These are phyloP conservation scores for Calliscelio sp. DNA, from an alignment of 2,888 invertebrate genomes.

Conservation along the genomic window DNA sequence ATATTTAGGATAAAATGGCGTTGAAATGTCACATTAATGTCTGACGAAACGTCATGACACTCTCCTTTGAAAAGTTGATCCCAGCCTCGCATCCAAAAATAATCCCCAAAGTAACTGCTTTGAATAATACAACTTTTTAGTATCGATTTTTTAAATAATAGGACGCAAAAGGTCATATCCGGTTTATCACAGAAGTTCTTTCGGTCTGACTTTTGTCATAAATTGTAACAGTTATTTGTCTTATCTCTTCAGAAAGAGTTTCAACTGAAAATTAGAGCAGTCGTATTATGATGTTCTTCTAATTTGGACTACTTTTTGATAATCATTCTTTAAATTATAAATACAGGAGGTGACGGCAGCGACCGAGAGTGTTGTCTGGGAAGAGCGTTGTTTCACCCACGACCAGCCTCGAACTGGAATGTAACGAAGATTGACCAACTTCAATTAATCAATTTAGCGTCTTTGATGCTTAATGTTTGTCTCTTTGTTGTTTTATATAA, in stretches of 20 bases:
- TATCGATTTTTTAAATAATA: conserved; percentile 9
- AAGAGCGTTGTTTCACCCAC: conserved; percentile 65
- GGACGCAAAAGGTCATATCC: background rate
- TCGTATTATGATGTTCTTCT: no score
- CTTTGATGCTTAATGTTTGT: no score
- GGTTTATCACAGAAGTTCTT: background rate
- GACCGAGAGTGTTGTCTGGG: conserved; percentile 80
- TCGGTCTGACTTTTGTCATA: no score
- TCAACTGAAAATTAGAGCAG: no score
- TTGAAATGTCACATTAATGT: conserved; percentile 1
- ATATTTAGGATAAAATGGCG: conserved; percentile 17
- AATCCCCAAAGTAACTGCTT: conserved; percentile 22
- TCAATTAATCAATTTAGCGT: no score
- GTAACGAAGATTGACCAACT: conserved; percentile 71
- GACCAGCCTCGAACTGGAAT: conserved; percentile 72
- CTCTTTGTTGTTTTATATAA: no score
- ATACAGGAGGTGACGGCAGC: conserved; percentile 71
- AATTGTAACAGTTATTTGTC: no score
- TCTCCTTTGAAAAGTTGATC: conserved; percentile 13
- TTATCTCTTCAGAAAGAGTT: no score
- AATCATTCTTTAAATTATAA: conserved; percentile 50
- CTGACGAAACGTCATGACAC: background rate
- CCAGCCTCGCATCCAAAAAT: background rate
- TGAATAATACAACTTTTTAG: background rate
- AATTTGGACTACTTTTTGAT: background rate